Evolutionary conservation across 1,140 invertebrate species (phyloP).

Genomic region (Panonychus citri): DNA sequence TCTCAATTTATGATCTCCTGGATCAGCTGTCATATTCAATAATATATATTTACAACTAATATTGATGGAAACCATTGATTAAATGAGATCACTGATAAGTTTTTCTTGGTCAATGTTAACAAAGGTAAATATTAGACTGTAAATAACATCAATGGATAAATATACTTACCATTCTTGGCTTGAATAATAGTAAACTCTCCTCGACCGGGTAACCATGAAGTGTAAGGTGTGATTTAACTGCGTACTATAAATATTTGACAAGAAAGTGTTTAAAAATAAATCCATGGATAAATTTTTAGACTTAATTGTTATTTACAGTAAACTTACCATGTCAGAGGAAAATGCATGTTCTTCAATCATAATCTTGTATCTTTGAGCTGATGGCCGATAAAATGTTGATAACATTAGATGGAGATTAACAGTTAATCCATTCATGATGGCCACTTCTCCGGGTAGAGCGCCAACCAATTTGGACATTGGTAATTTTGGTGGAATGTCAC

Average conservation of each 20-base stretch:
- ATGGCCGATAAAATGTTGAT: slow-evolving; percentile 31
- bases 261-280: too few species aligned
- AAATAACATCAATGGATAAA: too few species aligned
- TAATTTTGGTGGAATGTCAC: slow-evolving; percentile 24
- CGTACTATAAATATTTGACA: slow-evolving; percentile 25
- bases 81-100: too few species aligned
- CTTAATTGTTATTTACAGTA: too few species aligned
- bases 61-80: too few species aligned
- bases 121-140: too few species aligned
- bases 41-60: too few species aligned
- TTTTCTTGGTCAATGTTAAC: too few species aligned
- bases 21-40: too few species aligned
- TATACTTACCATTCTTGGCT: slow-evolving; percentile 26
- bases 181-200: slow-evolving; percentile 25
- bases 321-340: slow-evolving; percentile 34
- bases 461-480: slow-evolving; percentile 26
- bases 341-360: slow-evolving; percentile 34
- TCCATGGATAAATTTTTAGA: too few species aligned
- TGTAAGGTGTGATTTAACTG: slow-evolving; percentile 31
- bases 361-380: slow-evolving; percentile 29
- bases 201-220: slow-evolving; percentile 29
- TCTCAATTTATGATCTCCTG: too few species aligned
- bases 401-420: slow-evolving; percentile 31
- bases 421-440: slow-evolving; percentile 32
- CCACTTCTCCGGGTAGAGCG: slow-evolving; percentile 25